These are phyloP conservation scores for Tragelaphus buxtoni DNA, from an alignment of 2,113 vertebrate genomes.

Conservation along the genomic window DNA sequence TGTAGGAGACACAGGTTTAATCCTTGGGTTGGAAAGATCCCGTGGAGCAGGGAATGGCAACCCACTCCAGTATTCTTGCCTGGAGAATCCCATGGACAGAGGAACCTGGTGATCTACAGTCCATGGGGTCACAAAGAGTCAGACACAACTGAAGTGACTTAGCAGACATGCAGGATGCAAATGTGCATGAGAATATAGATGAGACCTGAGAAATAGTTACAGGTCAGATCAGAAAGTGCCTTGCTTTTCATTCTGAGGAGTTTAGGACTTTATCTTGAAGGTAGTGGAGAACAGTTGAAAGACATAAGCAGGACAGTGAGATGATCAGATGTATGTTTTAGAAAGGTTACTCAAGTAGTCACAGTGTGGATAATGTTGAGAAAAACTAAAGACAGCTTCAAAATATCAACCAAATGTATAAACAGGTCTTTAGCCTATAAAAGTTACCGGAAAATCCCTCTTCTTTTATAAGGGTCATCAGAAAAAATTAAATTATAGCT, in stretches of 20 bases:
- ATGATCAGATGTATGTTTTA: background rate
- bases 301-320: background rate
- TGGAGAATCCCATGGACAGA: background rate
- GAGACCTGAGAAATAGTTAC: background rate
- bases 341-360: background rate
- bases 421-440: background rate
- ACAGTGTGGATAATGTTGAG: background rate
- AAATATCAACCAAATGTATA: constrained; percentile 2
- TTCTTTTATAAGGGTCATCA: background rate
- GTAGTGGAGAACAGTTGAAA: background rate
- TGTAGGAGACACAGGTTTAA: background rate
- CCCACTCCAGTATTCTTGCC: background rate
- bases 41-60: background rate
- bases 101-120: background rate
- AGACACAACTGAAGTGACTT: background rate
- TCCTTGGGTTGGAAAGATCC: background rate
- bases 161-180: background rate
- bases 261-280: background rate
- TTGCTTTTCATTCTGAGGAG: constrained; percentile 1
- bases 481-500: background rate
- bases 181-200: background rate
- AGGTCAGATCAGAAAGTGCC: background rate
- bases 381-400: background rate
- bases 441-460: background rate
- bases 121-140: background rate